Percentiles rank a stretch among this genome's conserved stretches.
phyloP scores from a whole-genome alignment of 1,140 invertebrate genomes.

The Anastatus disparis region DNA sequence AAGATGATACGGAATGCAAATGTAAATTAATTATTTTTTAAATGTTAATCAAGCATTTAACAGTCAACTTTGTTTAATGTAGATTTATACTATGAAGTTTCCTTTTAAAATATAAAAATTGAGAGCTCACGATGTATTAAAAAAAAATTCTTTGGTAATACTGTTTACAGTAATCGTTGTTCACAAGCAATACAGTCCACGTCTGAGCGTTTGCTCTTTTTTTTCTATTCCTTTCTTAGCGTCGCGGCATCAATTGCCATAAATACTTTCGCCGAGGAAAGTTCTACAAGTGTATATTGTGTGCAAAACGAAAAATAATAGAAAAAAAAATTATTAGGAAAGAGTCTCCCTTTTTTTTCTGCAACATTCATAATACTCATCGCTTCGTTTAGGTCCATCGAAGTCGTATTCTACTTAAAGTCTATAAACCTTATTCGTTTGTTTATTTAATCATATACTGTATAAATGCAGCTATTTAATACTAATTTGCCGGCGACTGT shows the following conservation, averaged over 20 bases:
- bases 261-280: constrained; percentile 8
- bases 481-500: constrained; percentile 42
- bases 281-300: background rate
- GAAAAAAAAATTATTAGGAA: too few relatives aligned
- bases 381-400: constrained; percentile 53
- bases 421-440: constrained; percentile 43
- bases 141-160: constrained; percentile 38
- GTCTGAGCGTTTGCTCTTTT: constrained; percentile 26
- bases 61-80: too few relatives aligned
- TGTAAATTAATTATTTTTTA: too few relatives aligned
- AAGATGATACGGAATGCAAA: too few relatives aligned
- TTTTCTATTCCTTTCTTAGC: background rate
- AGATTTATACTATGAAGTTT: too few relatives aligned
- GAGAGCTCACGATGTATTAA: background rate
- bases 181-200: constrained; percentile 19
- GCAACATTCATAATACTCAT: constrained; percentile 49
- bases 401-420: constrained; percentile 55
- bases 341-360: background rate
- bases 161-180: constrained; percentile 24
- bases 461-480: constrained; percentile 58
- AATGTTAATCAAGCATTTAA: too few relatives aligned
- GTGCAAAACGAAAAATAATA: background rate
- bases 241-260: background rate
- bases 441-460: constrained; percentile 40
- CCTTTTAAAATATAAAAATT: background rate